These are phyloP conservation scores for Steinernema khuongi DNA, from an alignment of 1,140 invertebrate species.

Conservation along the genomic window DNA sequence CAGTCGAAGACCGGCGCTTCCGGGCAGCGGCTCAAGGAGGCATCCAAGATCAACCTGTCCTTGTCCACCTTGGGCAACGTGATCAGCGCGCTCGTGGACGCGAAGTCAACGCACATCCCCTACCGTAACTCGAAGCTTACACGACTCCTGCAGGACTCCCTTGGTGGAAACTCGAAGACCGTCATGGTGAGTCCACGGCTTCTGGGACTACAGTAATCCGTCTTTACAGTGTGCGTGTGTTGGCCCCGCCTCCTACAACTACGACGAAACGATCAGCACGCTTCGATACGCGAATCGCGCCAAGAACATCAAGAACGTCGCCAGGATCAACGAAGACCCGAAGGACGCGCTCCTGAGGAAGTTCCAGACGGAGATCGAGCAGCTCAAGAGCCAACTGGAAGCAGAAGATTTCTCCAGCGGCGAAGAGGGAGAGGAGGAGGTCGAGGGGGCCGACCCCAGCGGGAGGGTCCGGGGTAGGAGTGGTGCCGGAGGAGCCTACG, in stretches of 20 bases:
- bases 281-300: conserved; percentile 91
- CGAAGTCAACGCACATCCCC: conserved; percentile 85
- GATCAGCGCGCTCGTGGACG: conserved; percentile 86
- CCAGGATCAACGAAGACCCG: conserved; percentile 92
- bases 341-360: conserved; percentile 89
- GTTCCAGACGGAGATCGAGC: conserved; percentile 93
- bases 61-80: conserved; percentile 88
- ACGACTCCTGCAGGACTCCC: conserved; percentile 81
- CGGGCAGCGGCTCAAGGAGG: conserved; percentile 81
- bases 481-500: conserved; percentile 16
- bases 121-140: conserved; percentile 91
- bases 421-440: conserved; percentile 58
- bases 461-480: conserved; percentile 25
- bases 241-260: conserved; percentile 89
- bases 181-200: conserved; percentile 72
- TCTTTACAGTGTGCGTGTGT: conserved; percentile 75
- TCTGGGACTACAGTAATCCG: background rate
- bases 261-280: conserved; percentile 94
- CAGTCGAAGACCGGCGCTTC: conserved; percentile 76
- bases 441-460: conserved; percentile 14
- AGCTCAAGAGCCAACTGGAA: conserved; percentile 76
- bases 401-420: conserved; percentile 46
- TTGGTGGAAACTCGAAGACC: conserved; percentile 93
- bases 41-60: conserved; percentile 89
- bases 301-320: conserved; percentile 93